Percentiles rank a stretch among this genome's conserved stretches.
Evolutionary conservation across 30 jellyfish, hydroid and myxozoan genomes (phyloP).

Genomic region (Cassiopea xamachana): DNA sequence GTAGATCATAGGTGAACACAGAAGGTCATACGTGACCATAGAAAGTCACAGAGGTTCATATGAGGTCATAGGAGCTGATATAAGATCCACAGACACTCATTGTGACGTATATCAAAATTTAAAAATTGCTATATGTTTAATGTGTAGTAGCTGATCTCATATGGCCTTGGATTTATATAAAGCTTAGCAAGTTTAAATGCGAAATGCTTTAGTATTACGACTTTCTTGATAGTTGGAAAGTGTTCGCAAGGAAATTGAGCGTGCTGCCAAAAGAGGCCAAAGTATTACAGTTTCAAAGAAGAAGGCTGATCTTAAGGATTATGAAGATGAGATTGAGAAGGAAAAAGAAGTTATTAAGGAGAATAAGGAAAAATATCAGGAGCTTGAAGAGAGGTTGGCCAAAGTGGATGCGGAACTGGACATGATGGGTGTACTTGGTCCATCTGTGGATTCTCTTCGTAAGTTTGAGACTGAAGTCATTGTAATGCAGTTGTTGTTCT

Average conservation of each 20-base stretch:
- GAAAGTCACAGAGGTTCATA: no score
- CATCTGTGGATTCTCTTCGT: slow-evolving; percentile 45
- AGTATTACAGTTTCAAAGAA: slow-evolving; percentile 42
- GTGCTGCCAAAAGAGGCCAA: slow-evolving; percentile 65
- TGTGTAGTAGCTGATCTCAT: neutral
- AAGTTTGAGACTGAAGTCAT: neutral
- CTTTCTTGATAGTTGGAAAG: neutral
- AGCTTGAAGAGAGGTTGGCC: slow-evolving; percentile 16
- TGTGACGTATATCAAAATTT: no score
- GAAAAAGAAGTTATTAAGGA: slow-evolving; percentile 21
- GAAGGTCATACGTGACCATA: no score
- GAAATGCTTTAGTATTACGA: no score
- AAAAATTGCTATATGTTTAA: neutral
- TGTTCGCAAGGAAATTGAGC: slow-evolving; percentile 54
- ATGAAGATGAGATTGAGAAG: slow-evolving; percentile 17
- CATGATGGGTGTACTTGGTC: slow-evolving; percentile 33
- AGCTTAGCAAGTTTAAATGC: no score
- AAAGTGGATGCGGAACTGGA: slow-evolving; percentile 35
- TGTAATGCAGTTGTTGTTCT: no score
- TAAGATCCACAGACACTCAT: no score
- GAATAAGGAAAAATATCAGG: neutral
- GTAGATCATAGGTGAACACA: no score
- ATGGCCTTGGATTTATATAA: neutral
- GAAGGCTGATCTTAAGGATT: slow-evolving; percentile 44
- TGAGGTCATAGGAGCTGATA: no score